Evolutionary conservation across 2,888 invertebrate genomes (phyloP), one percentile per base, ranked within the genome.

Genomic region (Terebella lapidaria): DNA sequence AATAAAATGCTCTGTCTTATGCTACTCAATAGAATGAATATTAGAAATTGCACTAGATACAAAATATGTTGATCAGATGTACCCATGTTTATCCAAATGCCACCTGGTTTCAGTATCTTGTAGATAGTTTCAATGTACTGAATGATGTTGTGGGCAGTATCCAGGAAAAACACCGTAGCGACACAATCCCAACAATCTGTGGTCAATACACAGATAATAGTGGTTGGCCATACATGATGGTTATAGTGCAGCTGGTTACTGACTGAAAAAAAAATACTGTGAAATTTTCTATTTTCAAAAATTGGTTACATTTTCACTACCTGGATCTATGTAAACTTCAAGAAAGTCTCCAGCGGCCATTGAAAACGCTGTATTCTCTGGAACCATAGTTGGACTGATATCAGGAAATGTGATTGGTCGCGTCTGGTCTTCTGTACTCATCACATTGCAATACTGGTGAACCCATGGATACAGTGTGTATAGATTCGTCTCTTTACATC

Each of bases 331-430:
- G 67, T 81, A 83, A 70, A 94, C 92, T 84, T 95, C 93, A 20
- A 94, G 83, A 76, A 97, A 99, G 79, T 97, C 96, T 0, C 97
- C 99, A 18, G 96, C 97, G 0, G 91, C 90, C 90, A 99, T 97
- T 2, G 92, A 92, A 81, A 97, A 93, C 58, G 76, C 71, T 59
- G 85, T 84, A 54, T 85, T 83, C 1, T 27, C 18, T 0, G 86
- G 85, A 3, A 87, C 81, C 60, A 85, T 85, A 52, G 86, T 84
- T 0, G 93, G 93, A 71, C 89, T 87, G 1, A 91, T 87, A 78
- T 97, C 97, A 0, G 96, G 97, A 81, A 97, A 94, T 28, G 83
- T 84, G 15, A 91, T 87, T 0, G 87, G 84, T 45, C 86, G 83
- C 45, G 89, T 85, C 82, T 95, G 95, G 80, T 95, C 90, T 57